These are phyloP conservation scores for Aplodontia rufa DNA, from an alignment of 2,113 vertebrate species.

Conservation along the genomic window DNA sequence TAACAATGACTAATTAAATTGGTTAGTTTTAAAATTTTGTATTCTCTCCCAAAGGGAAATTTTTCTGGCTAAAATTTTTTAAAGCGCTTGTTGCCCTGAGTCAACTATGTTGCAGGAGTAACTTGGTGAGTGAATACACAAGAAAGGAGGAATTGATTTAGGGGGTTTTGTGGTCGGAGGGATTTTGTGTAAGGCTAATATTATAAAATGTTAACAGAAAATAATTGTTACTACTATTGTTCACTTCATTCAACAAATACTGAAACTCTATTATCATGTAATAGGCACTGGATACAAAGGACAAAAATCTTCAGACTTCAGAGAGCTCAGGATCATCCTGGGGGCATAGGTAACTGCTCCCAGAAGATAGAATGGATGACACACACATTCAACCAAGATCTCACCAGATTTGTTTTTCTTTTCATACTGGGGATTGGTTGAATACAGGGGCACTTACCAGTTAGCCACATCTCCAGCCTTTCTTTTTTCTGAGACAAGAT, in stretches of 20 bases:
- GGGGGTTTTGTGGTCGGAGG: background rate
- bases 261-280: background rate
- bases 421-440: no score
- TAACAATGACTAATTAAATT: background rate
- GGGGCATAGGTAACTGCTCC: background rate
- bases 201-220: background rate
- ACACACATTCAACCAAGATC: background rate
- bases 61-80: background rate
- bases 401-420: no score
- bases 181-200: background rate
- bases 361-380: background rate
- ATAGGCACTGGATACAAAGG: background rate
- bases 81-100: background rate
- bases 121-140: background rate
- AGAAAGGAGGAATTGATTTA: background rate
- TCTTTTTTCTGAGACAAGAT: no score
- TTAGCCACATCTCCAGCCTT: no score
- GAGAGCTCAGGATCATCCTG: background rate
- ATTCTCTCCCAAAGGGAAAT: background rate
- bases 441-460: no score
- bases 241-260: constrained; percentile 1
- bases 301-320: background rate
- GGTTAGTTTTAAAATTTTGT: background rate
- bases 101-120: background rate
- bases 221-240: background rate